Evolutionary conservation across 2,113 vertebrate genomes (phyloP), one percentile per base, ranked within the genome.

Genomic region (Narcine bancroftii): DNA sequence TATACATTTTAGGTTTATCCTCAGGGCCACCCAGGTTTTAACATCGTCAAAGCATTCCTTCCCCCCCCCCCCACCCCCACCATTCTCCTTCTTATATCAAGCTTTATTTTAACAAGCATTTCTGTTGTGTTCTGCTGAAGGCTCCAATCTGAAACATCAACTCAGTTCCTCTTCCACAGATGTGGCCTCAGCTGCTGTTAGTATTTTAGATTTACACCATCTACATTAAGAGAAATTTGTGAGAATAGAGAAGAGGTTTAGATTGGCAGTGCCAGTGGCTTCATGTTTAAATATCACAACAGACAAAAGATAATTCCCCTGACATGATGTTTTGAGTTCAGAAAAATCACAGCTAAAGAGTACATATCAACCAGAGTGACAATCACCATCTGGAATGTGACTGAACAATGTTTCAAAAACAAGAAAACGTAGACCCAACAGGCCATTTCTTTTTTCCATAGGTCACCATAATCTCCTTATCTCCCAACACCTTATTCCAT

Each of bases 371-470:
- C 53, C 56, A 56, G 81, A 87, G 33, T 87, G 81, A 87, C 81
- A 87, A 63, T 36, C 81, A 36, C 33, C 81, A 87, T 87, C 81
- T 63, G 81, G 81, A 60, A 85, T 56, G 33, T 85, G 81, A 60
- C 81, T 33, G 60, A 33, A 85, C 13, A 33, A 60, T 19, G 21
- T 60, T 87, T 63, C 10, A 87, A 36, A 56, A 60, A 87, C 81
- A 87, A n/a, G 33, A 85, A 87, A 60, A 0, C 53, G 24, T 60
- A 60, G 50, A 33, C 29, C 50, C 50, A 85, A n/a, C 79, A 85
- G 81, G 53, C 53, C 53, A 63, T 50, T 21, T 85, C 2, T 60
- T 87, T 87, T 56, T 6, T 11, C 33, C n/a, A 19, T 1, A 10
- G 50, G 56, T 87, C 53, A 87, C 29, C 33, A 87, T 81, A n/a